Evolutionary conservation across 2,113 vertebrate genomes (phyloP).

Genomic region (Aphelocoma coerulescens): DNA sequence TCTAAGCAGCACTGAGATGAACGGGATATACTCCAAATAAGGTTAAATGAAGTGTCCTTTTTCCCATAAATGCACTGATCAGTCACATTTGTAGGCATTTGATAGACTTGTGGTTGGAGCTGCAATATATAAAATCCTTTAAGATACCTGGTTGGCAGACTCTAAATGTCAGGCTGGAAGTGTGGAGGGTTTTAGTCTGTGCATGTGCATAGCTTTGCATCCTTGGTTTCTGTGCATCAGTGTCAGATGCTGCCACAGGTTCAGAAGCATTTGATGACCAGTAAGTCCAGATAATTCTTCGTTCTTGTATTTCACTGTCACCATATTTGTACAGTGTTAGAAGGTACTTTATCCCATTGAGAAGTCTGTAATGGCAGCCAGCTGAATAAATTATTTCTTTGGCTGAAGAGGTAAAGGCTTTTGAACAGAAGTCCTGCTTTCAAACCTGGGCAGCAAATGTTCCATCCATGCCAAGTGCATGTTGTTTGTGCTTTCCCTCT

Average conservation of each 20-base stretch:
- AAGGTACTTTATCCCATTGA: background rate
- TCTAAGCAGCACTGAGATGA: background rate
- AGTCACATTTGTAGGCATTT: background rate
- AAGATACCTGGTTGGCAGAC: background rate
- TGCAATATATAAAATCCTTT: background rate
- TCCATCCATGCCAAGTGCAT: background rate
- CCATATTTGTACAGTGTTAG: background rate
- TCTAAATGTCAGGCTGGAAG: background rate
- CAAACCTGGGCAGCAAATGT: background rate
- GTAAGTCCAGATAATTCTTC: background rate
- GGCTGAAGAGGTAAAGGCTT: background rate
- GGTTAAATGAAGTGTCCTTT: background rate
- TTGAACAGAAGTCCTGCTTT: background rate
- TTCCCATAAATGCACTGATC: background rate
- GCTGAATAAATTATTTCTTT: background rate
- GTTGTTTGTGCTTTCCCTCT: slow-evolving; percentile 2
- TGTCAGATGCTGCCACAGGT: background rate
- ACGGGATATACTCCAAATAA: background rate
- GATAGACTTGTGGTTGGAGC: background rate
- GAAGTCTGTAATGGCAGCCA: background rate
- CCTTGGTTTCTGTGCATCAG: background rate
- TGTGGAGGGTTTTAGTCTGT: background rate
- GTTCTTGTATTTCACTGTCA: background rate
- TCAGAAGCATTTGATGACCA: background rate
- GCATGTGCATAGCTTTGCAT: background rate